phyloP scores from a whole-genome alignment of 2,113 vertebrate genomes.

The Syngnathus scovelli region DNA sequence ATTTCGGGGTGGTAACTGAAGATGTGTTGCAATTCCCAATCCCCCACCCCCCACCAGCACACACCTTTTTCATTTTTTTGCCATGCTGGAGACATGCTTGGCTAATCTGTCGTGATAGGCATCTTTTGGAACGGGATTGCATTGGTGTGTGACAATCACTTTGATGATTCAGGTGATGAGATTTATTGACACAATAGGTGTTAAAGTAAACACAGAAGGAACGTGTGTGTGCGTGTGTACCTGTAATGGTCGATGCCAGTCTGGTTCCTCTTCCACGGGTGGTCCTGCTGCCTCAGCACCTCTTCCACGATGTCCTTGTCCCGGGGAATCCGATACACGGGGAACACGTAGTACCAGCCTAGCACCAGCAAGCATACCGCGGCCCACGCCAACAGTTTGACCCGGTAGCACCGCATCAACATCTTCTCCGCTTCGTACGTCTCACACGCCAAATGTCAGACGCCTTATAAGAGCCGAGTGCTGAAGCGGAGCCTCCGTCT shows the following conservation, averaged over 20 bases:
- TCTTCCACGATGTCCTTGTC: conserved; percentile 87
- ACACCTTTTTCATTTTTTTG: neutral
- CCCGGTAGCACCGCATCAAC: conserved; percentile 78
- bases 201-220: neutral
- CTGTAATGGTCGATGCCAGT: conserved; percentile 80
- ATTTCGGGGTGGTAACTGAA: neutral
- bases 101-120: too few species aligned
- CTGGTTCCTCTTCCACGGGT: conserved; percentile 80
- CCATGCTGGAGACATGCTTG: neutral
- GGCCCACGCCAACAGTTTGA: conserved; percentile 81
- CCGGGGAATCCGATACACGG: conserved; percentile 79
- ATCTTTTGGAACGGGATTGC: neutral
- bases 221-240: conserved; percentile 51
- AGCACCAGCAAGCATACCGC: conserved; percentile 83
- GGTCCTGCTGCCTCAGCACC: conserved; percentile 82
- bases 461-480: neutral
- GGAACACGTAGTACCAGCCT: conserved; percentile 91
- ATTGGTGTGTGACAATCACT: conserved; percentile 4
- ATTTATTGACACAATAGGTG: conserved; percentile 1
- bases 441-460: neutral
- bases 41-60: too few species aligned
- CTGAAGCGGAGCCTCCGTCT: neutral
- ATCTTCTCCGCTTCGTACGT: conserved; percentile 32
- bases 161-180: conserved; percentile 3
- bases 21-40: neutral